These are phyloP conservation scores for Bombus impatiens DNA, from an alignment of 1,140 invertebrate species.

Conservation along the genomic window DNA sequence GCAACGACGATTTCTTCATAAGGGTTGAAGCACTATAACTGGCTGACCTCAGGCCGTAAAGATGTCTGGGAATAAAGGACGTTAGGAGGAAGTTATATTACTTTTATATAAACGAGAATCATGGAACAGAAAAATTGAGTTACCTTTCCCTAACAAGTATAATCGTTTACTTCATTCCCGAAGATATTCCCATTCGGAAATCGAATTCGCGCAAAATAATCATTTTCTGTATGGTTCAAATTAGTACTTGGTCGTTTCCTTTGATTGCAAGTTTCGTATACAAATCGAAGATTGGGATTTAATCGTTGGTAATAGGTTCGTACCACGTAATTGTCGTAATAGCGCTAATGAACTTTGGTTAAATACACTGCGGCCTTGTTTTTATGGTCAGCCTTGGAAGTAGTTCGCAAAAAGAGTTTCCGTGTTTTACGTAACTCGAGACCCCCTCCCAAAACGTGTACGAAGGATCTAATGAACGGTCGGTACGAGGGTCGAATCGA, in stretches of 20 bases:
- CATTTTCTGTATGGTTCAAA: not conserved
- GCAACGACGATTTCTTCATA: slow-evolving; percentile 3
- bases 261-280: not conserved
- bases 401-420: slow-evolving; percentile 1
- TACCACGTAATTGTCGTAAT: not conserved
- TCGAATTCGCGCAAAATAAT: not conserved
- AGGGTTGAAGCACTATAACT: not conserved
- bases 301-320: too few relatives aligned
- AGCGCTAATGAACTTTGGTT: not conserved
- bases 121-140: not conserved
- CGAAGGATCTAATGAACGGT: slow-evolving; percentile 47
- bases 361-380: not conserved
- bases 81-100: not conserved
- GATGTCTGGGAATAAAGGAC: slow-evolving; percentile 1
- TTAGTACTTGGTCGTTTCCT: not conserved
- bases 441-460: not conserved
- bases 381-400: not conserved
- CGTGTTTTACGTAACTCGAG: slow-evolving; percentile 18
- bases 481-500: slow-evolving; percentile 54
- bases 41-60: slow-evolving; percentile 8
- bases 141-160: not conserved
- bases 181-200: not conserved
- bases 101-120: not conserved
- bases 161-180: not conserved
- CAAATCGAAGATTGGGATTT: not conserved